phyloP scores from a whole-genome alignment of 2,888 invertebrate species.

The Ochropacha duplaris region DNA sequence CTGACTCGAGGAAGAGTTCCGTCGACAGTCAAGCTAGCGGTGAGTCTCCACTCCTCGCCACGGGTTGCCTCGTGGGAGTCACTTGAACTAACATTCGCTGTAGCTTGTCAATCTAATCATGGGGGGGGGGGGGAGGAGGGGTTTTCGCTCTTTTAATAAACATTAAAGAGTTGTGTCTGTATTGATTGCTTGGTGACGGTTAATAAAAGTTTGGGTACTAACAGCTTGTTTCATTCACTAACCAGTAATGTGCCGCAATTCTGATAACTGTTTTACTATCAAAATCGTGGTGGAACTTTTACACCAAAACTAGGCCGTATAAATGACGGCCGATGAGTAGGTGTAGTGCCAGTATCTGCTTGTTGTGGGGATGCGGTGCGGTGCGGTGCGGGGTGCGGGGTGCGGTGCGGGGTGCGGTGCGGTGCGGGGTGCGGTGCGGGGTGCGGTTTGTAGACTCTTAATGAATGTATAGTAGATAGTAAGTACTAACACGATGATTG shows the following conservation, averaged over 20 bases:
- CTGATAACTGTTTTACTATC: background rate
- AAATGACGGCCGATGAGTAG: background rate
- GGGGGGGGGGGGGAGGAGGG: background rate
- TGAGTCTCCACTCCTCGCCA: constrained; percentile 30
- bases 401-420: no score
- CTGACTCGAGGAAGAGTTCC: constrained; percentile 26
- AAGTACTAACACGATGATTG: background rate
- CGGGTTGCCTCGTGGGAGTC: constrained; percentile 11
- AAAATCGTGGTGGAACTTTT: background rate
- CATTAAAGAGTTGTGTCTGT: constrained; percentile 4
- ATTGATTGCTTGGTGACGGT: constrained; percentile 7
- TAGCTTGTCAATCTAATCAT: background rate
- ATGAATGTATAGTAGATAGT: background rate
- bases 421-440: no score
- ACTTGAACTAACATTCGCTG: constrained; percentile 11
- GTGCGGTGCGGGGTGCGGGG: no score
- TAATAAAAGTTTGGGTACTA: constrained; percentile 58
- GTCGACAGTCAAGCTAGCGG: constrained; percentile 42
- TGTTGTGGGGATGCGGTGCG: no score
- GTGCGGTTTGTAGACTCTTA: background rate
- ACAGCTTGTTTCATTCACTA: constrained; percentile 64
- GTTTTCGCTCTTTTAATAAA: background rate
- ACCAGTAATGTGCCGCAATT: background rate
- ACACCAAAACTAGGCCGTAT: background rate
- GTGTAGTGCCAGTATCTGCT: background rate